These are phyloP conservation scores for Cynopterus sphinx DNA, from an alignment of 2,797 vertebrate genomes.

Conservation along the genomic window DNA sequence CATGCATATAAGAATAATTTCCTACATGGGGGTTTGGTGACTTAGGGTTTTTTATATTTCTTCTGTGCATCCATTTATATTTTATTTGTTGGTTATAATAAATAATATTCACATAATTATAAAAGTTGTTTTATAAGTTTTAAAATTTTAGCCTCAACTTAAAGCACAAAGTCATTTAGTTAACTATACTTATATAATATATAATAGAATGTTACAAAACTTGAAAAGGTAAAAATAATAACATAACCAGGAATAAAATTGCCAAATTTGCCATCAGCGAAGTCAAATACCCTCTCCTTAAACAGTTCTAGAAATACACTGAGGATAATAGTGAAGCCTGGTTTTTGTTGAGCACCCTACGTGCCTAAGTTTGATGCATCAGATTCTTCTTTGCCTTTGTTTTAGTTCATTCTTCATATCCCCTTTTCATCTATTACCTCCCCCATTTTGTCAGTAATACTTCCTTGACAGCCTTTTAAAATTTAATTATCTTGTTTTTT, in stretches of 20 bases:
- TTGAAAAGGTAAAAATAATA: not conserved
- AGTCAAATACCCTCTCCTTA: not conserved
- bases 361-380: not conserved
- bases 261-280: not conserved
- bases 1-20: constrained; percentile 20
- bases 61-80: not conserved
- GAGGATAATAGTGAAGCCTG: not conserved
- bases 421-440: not conserved
- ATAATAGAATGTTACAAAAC: not conserved
- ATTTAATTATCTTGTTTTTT: not conserved
- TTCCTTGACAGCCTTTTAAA: not conserved
- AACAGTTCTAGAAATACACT: not conserved
- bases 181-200: not conserved
- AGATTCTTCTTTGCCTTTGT: not conserved
- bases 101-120: not conserved
- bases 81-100: not conserved
- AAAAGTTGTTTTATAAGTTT: not conserved
- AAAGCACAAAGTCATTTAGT: not conserved
- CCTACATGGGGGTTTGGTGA: not conserved
- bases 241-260: not conserved
- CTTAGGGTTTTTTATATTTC: not conserved
- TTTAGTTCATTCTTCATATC: not conserved
- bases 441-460: not conserved
- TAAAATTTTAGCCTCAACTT: not conserved
- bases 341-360: not conserved